phyloP scores from a whole-genome alignment of 2,113 vertebrate genomes.

The Otus sunia region DNA sequence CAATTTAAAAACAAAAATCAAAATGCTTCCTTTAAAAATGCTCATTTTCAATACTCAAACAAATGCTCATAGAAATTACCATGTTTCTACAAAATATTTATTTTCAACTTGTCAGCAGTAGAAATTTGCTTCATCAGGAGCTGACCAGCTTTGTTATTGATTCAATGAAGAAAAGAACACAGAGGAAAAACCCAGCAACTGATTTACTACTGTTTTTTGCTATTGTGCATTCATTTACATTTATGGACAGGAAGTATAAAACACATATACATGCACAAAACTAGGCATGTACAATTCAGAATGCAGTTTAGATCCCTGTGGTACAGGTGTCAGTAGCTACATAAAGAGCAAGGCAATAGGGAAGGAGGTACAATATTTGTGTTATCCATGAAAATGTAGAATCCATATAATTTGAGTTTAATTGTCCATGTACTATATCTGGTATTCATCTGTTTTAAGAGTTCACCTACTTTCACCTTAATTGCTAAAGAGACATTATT shows the following conservation, averaged over 20 bases:
- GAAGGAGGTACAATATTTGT: neutral
- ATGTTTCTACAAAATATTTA: neutral
- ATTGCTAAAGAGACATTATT: neutral
- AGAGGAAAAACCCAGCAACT: neutral
- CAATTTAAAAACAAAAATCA: neutral
- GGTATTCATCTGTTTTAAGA: neutral
- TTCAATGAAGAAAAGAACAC: neutral
- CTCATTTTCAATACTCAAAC: neutral
- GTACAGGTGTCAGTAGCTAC: neutral
- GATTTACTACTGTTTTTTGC: neutral
- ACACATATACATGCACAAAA: neutral
- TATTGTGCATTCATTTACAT: neutral
- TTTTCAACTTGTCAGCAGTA: neutral
- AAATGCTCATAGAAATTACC: neutral
- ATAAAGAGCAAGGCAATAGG: neutral
- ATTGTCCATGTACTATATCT: neutral
- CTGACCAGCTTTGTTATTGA: neutral
- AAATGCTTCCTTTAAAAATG: neutral
- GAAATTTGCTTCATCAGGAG: neutral
- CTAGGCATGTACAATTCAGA: neutral
- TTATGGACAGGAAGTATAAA: neutral
- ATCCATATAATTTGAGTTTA: conserved; percentile 22
- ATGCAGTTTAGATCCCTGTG: neutral
- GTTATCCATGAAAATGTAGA: neutral
- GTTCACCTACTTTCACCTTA: neutral